Evolutionary conservation across 2,888 invertebrate species (phyloP).

Genomic region (Orchesella flavescens): DNA sequence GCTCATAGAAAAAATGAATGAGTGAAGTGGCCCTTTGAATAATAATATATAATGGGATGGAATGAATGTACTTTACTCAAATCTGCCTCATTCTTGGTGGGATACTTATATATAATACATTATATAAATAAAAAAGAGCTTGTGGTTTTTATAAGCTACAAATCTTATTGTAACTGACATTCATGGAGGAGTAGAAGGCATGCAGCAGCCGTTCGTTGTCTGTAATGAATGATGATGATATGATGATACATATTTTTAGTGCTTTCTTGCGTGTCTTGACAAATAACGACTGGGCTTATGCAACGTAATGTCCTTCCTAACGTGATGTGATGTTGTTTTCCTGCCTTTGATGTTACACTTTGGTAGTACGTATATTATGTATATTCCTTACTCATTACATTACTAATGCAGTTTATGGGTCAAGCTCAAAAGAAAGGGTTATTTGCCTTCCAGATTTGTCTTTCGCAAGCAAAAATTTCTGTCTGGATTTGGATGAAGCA

Average conservation of each 20-base stretch:
- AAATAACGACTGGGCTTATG: slow-evolving; percentile 28
- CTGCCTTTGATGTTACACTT: slow-evolving; percentile 3
- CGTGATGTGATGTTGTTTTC: neutral
- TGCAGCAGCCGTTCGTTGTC: neutral
- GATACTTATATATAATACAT: no score
- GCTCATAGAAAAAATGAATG: neutral
- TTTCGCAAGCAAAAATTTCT: neutral
- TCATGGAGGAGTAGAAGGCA: neutral
- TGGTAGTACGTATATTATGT: neutral
- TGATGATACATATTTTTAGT: no score
- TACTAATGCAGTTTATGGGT: slow-evolving; percentile 8
- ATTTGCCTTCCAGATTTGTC: slow-evolving; percentile 7
- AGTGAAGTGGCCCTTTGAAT: slow-evolving; percentile 24
- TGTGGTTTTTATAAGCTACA: neutral
- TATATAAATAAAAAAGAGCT: neutral
- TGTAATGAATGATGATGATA: neutral
- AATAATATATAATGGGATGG: slow-evolving; percentile 15
- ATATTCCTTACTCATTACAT: neutral
- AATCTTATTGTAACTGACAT: neutral
- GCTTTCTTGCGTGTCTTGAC: slow-evolving; percentile 10
- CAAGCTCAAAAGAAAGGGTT: neutral
- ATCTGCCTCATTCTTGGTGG: no score
- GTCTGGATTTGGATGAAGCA: no score
- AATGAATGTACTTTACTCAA: neutral
- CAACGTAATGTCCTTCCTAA: neutral